Conservation (phyloP, 2,888 invertebrate species). For the Oscheius sp. region DNA sequence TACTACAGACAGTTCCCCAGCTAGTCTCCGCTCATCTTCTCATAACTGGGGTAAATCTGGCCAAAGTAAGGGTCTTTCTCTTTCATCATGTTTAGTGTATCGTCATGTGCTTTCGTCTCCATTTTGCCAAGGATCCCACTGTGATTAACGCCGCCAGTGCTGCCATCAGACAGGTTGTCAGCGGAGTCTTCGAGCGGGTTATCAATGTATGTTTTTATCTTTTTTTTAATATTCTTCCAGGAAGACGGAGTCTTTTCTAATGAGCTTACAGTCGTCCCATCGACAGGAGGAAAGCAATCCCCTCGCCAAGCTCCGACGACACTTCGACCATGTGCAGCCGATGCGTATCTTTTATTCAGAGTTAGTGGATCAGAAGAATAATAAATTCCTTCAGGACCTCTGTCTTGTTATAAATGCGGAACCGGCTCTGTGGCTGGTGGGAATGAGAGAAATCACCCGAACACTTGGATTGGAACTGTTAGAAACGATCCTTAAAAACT, state of each 20-base stretch:
- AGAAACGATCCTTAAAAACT: slow-evolving; percentile 86
- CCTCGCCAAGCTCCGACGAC: slow-evolving; percentile 78
- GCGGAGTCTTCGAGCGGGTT: slow-evolving; percentile 77
- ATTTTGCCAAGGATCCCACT: slow-evolving; percentile 90
- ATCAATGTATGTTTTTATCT: slow-evolving; percentile 53
- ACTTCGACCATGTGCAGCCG: slow-evolving; percentile 75
- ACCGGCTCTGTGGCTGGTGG: slow-evolving; percentile 91
- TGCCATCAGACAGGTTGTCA: slow-evolving; percentile 92
- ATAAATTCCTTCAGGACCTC: slow-evolving; percentile 79
- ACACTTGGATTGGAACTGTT: slow-evolving; percentile 94
- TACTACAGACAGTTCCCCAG: slow-evolving; percentile 87
- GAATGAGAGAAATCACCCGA: slow-evolving; percentile 94
- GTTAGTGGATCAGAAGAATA: slow-evolving; percentile 72
- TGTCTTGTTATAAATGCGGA: slow-evolving; percentile 96
- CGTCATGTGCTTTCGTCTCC: slow-evolving; percentile 94
- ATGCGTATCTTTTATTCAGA: slow-evolving; percentile 93
- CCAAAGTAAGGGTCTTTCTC: slow-evolving; percentile 79
- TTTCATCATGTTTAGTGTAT: slow-evolving; percentile 79
- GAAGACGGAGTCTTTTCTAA: slow-evolving; percentile 66
- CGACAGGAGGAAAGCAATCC: slow-evolving; percentile 83
- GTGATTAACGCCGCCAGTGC: slow-evolving; percentile 97
- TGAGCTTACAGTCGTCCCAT: slow-evolving; percentile 71
- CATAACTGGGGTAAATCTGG: slow-evolving; percentile 91
- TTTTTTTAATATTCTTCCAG: slow-evolving; percentile 31
- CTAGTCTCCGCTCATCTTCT: slow-evolving; percentile 92